Percentiles rank a stretch among this genome's conserved stretches.
phyloP scores from a whole-genome alignment of 2,888 invertebrate species.

The Leptinotarsa peninsularis region DNA sequence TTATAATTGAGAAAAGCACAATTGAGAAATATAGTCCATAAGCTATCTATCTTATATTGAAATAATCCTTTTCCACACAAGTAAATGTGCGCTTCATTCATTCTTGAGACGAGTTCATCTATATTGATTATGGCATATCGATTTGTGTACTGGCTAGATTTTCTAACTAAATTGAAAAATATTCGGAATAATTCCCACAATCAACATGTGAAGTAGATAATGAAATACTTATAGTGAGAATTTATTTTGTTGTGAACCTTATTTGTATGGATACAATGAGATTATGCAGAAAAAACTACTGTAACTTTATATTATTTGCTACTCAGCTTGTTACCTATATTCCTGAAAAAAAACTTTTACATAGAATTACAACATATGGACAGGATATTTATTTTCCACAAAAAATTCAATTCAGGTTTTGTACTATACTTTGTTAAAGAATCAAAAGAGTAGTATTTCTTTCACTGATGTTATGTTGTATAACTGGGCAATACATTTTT shows the following conservation, averaged over 20 bases:
- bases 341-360: background rate
- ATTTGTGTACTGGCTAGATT: constrained; percentile 44
- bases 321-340: background rate
- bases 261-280: constrained; percentile 27
- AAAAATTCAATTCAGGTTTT: background rate
- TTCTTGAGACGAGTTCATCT: constrained; percentile 31
- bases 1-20: too few species aligned
- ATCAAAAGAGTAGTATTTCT: too few species aligned
- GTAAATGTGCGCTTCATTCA: constrained; percentile 15
- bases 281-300: constrained; percentile 17
- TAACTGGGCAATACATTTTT: too few species aligned
- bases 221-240: constrained; percentile 26
- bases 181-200: constrained; percentile 23
- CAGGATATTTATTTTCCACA: background rate
- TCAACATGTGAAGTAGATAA: constrained; percentile 32
- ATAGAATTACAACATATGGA: background rate
- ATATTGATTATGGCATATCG: constrained; percentile 40
- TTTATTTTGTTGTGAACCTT: constrained; percentile 28
- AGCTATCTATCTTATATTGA: background rate
- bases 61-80: background rate
- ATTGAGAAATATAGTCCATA: too few species aligned
- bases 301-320: constrained; percentile 19
- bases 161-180: constrained; percentile 30
- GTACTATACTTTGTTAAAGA: too few species aligned
- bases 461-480: too few species aligned